Percentiles rank a stretch among this genome's conserved stretches.
These are phyloP conservation scores for Chionoecetes opilio DNA, from an alignment of 1,140 invertebrate genomes.

Conservation along the genomic window DNA sequence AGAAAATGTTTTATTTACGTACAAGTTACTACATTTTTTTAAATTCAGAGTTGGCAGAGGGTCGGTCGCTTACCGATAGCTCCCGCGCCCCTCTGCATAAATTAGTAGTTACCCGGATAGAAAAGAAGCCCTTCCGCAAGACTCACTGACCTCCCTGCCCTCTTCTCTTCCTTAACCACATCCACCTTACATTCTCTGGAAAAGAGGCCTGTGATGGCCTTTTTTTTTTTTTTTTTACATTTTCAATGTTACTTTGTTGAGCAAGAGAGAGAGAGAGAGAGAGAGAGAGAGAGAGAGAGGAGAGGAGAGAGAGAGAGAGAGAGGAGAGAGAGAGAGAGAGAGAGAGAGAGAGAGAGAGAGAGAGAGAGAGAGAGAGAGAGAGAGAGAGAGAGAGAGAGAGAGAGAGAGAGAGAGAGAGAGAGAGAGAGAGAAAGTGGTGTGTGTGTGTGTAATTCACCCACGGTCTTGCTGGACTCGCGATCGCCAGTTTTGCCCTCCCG, in stretches of 20 bases:
- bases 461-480: too few species aligned
- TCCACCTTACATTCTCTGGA: background rate
- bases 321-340: background rate
- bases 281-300: background rate
- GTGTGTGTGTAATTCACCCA: too few species aligned
- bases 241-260: background rate
- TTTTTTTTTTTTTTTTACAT: too few species aligned
- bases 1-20: background rate
- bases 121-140: background rate
- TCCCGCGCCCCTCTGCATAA: background rate
- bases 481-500: too few species aligned
- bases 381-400: too few species aligned
- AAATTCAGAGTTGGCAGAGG: background rate
- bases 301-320: background rate
- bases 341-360: background rate
- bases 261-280: constrained; percentile 31
- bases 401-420: too few species aligned
- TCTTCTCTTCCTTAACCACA: background rate
- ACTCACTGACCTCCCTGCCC: constrained; percentile 14
- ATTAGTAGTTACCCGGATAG: background rate
- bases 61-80: constrained; percentile 23
- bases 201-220: background rate
- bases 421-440: too few species aligned
- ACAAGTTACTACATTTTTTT: background rate
- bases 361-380: background rate